Evolutionary conservation across 1,140 invertebrate genomes (phyloP).

Genomic region (Magallana gigas): DNA sequence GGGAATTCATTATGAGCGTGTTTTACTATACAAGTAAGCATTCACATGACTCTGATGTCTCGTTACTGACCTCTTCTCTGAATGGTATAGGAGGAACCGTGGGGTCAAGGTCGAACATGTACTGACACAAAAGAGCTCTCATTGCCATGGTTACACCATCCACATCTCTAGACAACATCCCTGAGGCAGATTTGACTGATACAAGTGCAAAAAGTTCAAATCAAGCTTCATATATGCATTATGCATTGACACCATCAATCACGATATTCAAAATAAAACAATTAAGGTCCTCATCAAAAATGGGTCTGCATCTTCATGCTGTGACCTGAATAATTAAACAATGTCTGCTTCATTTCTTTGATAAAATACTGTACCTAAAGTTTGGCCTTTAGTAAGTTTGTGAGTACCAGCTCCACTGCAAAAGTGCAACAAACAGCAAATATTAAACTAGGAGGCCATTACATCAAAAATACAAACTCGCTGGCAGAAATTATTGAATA

Average conservation of each 20-base stretch:
- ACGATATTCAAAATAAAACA: no score
- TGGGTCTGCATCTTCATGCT: no score
- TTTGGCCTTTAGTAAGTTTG: constrained; percentile 45
- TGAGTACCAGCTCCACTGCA: constrained; percentile 6
- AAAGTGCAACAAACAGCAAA: not conserved
- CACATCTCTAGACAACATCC: constrained; percentile 69
- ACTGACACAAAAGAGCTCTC: constrained; percentile 61
- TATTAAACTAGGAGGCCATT: not conserved
- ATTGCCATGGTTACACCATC: constrained; percentile 67
- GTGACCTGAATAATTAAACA: no score
- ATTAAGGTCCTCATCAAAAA: no score
- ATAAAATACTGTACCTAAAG: constrained; percentile 15
- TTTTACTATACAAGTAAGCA: no score
- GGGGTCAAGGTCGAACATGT: constrained; percentile 67
- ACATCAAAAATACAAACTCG: not conserved
- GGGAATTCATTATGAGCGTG: no score
- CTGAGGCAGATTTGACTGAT: constrained; percentile 60
- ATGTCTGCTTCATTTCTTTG: no score
- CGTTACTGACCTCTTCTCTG: constrained; percentile 58
- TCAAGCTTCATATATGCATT: no score
- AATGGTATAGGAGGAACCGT: constrained; percentile 66
- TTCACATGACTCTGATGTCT: no score
- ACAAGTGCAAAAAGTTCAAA: not conserved
- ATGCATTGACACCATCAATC: no score
- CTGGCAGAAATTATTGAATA: no score